phyloP scores from a whole-genome alignment of 2,797 vertebrate genomes.

The Fundulus diaphanus region DNA sequence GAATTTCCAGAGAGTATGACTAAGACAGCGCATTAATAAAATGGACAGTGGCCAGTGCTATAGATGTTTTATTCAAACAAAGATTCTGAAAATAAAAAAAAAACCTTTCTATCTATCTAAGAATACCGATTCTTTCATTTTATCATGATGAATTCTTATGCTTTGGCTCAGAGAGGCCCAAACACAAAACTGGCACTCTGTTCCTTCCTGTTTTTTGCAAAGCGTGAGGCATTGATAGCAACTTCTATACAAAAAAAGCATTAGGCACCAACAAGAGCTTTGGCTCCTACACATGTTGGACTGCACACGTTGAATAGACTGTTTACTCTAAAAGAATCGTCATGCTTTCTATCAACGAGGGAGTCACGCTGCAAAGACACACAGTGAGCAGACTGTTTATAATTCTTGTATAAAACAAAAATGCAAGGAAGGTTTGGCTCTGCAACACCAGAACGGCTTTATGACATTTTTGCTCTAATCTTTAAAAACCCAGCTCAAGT shows the following conservation, averaged over 20 bases:
- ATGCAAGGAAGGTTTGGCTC: neutral
- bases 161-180: slow-evolving; percentile 62
- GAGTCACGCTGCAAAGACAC: slow-evolving; percentile 19
- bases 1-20: slow-evolving; percentile 25
- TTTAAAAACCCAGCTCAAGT: neutral
- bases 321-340: slow-evolving; percentile 43
- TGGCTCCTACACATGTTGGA: slow-evolving; percentile 58
- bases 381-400: slow-evolving; percentile 35
- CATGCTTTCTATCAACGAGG: slow-evolving; percentile 46
- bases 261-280: slow-evolving; percentile 59
- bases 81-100: slow-evolving; percentile 32
- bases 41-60: slow-evolving; percentile 71
- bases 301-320: slow-evolving; percentile 69
- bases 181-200: slow-evolving; percentile 46
- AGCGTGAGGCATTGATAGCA: slow-evolving; percentile 51
- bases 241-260: slow-evolving; percentile 57
- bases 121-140: slow-evolving; percentile 38
- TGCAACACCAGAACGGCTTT: neutral
- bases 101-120: slow-evolving; percentile 42
- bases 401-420: neutral
- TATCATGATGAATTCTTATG: slow-evolving; percentile 51
- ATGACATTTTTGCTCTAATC: neutral
- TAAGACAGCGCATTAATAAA: slow-evolving; percentile 63
- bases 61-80: slow-evolving; percentile 37
- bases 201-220: slow-evolving; percentile 53